phyloP scores from a whole-genome alignment of 2,888 invertebrate genomes.

The Campoplex nolae region DNA sequence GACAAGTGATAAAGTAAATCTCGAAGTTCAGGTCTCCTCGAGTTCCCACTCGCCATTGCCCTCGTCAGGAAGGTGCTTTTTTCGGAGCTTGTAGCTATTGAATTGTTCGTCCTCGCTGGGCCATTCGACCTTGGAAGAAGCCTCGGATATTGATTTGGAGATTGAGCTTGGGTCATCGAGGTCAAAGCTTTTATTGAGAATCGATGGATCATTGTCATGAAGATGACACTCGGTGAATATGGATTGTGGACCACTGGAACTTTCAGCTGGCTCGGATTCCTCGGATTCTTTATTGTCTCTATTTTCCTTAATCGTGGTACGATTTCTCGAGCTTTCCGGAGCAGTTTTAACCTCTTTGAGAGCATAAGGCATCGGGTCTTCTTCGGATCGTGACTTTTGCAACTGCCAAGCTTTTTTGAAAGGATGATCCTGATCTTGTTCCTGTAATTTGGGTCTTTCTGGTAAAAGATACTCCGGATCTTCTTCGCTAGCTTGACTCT shows the following conservation, averaged over 20 bases:
- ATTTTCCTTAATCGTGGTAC: constrained; percentile 40
- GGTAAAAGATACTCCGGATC: constrained; percentile 82
- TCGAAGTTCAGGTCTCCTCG: constrained; percentile 76
- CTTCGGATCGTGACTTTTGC: constrained; percentile 83
- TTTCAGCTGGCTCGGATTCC: constrained; percentile 28
- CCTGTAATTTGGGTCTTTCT: constrained; percentile 82
- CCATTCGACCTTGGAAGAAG: constrained; percentile 73
- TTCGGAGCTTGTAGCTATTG: constrained; percentile 60
- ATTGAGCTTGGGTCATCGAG: constrained; percentile 72
- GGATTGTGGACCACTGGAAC: constrained; percentile 67
- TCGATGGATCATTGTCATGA: constrained; percentile 31
- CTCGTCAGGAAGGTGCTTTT: constrained; percentile 75
- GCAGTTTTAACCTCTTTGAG: constrained; percentile 72
- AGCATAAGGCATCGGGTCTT: constrained; percentile 77
- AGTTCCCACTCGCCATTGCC: constrained; percentile 76
- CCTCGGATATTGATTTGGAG: constrained; percentile 70
- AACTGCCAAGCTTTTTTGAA: constrained; percentile 83
- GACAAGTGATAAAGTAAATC: constrained; percentile 23
- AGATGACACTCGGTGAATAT: constrained; percentile 58
- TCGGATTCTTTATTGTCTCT: constrained; percentile 50
- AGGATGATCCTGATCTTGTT: constrained; percentile 83
- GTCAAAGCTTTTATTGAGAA: constrained; percentile 66
- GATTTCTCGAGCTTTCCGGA: constrained; percentile 36
- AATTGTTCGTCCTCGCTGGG: constrained; percentile 75
- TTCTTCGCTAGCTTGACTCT: constrained; percentile 83